phyloP scores from a whole-genome alignment of 2,797 vertebrate species.

The Helicolenus hilgendorfi region DNA sequence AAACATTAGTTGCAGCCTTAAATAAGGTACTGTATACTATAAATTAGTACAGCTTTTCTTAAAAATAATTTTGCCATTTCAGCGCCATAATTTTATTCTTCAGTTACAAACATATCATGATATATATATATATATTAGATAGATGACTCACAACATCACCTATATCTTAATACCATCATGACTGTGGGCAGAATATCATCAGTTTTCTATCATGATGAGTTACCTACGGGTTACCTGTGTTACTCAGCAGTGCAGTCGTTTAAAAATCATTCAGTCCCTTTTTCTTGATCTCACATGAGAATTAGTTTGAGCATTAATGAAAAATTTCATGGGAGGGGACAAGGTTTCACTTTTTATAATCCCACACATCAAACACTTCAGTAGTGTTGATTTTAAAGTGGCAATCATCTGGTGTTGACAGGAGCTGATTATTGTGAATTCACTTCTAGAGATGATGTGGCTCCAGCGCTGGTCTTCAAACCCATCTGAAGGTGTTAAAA shows the following conservation, averaged over 20 bases:
- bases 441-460: not conserved
- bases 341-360: not conserved
- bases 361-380: not conserved
- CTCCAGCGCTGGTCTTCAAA: not conserved
- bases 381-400: not conserved
- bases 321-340: not conserved
- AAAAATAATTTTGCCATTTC: no score
- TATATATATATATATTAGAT: not conserved
- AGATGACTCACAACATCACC: not conserved
- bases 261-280: not conserved
- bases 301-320: not conserved
- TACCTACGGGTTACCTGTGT: not conserved
- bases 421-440: not conserved
- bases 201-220: not conserved
- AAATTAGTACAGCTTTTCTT: not conserved
- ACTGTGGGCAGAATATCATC: not conserved
- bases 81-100: not conserved
- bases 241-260: not conserved
- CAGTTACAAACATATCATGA: not conserved
- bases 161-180: not conserved
- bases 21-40: not conserved
- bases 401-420: not conserved
- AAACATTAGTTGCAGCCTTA: not conserved
- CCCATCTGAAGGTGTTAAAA: conserved; percentile 2
- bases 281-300: not conserved